Percentiles rank a stretch among this genome's conserved stretches.
phyloP scores from a whole-genome alignment of 1,140 invertebrate species.

The Diorhabda carinulata region DNA sequence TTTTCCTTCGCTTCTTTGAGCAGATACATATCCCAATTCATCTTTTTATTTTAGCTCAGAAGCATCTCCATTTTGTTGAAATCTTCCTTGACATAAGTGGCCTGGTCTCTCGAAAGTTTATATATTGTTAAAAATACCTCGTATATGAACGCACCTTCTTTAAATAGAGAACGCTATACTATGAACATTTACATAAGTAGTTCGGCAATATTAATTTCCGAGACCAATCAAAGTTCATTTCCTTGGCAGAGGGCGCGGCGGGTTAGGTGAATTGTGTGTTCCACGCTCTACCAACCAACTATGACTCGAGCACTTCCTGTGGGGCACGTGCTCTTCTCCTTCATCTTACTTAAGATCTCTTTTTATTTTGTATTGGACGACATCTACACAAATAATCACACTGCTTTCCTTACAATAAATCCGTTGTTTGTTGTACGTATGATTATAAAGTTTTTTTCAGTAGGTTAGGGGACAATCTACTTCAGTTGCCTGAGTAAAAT shows the following conservation, averaged over 20 bases:
- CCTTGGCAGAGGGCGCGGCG: conserved; percentile 38
- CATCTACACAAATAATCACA: conserved; percentile 14
- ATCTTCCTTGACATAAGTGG: too few species aligned
- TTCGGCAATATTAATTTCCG: conserved; percentile 37
- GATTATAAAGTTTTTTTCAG: too few species aligned
- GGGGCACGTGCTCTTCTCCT: conserved; percentile 45
- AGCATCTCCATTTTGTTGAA: too few species aligned
- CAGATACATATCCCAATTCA: too few species aligned
- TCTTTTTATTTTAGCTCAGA: too few species aligned
- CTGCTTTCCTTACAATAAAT: conserved; percentile 1
- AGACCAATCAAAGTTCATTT: conserved; percentile 44
- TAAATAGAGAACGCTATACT: not conserved
- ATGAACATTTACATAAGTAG: conserved; percentile 16
- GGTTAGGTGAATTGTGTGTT: conserved; percentile 41
- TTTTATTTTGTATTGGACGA: conserved; percentile 1
- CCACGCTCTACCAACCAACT: conserved; percentile 43
- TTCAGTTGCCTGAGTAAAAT: too few species aligned
- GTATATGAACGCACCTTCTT: not conserved
- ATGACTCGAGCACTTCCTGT: conserved; percentile 44
- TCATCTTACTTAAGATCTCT: conserved; percentile 19
- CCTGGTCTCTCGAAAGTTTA: too few species aligned
- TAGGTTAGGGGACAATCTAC: too few species aligned
- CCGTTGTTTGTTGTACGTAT: not conserved
- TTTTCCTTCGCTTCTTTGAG: too few species aligned
- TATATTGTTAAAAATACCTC: not conserved